phyloP scores from a whole-genome alignment of 2,113 vertebrate genomes.

The Campylomormyrus tamandua region DNA sequence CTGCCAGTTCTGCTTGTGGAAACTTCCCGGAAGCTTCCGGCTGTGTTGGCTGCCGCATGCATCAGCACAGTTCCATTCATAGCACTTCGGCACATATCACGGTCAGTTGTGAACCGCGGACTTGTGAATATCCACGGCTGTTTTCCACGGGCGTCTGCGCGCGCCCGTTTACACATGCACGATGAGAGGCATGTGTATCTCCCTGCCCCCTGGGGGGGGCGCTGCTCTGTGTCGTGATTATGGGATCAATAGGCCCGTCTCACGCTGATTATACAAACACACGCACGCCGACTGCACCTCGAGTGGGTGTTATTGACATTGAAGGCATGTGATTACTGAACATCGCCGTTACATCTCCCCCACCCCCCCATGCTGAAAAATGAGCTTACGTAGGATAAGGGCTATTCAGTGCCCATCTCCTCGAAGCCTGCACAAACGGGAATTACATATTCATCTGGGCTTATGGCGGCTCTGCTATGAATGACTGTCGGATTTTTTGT shows the following conservation, averaged over 20 bases:
- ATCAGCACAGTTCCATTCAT: neutral
- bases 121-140: neutral
- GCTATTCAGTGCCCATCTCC: slow-evolving; percentile 21
- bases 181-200: neutral
- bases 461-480: slow-evolving; percentile 49
- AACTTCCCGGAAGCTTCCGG: neutral
- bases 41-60: neutral
- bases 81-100: neutral
- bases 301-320: slow-evolving; percentile 40
- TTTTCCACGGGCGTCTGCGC: neutral
- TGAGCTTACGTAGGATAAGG: slow-evolving; percentile 15
- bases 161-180: neutral
- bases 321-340: slow-evolving; percentile 42
- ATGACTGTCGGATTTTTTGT: slow-evolving; percentile 33
- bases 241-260: slow-evolving; percentile 2
- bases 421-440: slow-evolving; percentile 26
- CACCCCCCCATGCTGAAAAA: slow-evolving; percentile 21
- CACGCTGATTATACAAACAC: slow-evolving; percentile 23
- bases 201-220: neutral
- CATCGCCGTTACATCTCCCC: slow-evolving; percentile 2
- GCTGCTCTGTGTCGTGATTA: neutral
- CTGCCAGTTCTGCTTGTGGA: neutral
- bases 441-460: slow-evolving; percentile 45
- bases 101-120: neutral
- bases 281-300: slow-evolving; percentile 31